A percentile compares a stretch with the other conserved stretches of the same genome.
Conservation (phyloP, 1,140 invertebrate species). For the Scaptomyza montana region DNA sequence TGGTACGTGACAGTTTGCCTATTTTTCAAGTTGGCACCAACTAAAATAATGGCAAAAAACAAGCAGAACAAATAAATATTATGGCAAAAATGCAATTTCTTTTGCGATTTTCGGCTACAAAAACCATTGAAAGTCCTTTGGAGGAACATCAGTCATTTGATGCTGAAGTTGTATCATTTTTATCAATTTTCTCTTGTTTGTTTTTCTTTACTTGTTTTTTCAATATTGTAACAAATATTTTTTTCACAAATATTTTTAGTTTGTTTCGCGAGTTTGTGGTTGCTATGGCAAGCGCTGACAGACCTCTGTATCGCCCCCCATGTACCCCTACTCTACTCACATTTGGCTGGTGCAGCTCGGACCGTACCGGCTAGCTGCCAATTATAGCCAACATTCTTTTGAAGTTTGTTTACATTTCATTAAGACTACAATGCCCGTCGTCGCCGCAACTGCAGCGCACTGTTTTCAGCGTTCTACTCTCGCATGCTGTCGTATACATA, state of each 20-base stretch:
- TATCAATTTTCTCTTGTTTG: slow-evolving; percentile 5
- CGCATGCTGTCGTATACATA: slow-evolving; percentile 9
- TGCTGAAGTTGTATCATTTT: background rate
- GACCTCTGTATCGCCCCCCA: background rate
- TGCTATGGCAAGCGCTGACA: slow-evolving; percentile 2
- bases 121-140: slow-evolving; percentile 37
- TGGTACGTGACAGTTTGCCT: slow-evolving; percentile 69
- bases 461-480: slow-evolving; percentile 4
- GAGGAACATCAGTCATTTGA: slow-evolving; percentile 43
- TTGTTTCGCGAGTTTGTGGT: slow-evolving; percentile 39
- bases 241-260: slow-evolving; percentile 38
- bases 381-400: slow-evolving; percentile 77
- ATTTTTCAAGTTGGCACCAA: slow-evolving; percentile 63
- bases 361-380: slow-evolving; percentile 59
- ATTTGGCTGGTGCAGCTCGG: slow-evolving; percentile 7
- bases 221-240: slow-evolving; percentile 60
- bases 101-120: slow-evolving; percentile 61
- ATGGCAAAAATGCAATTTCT: no score
- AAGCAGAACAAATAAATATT: no score
- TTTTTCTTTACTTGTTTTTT: slow-evolving; percentile 7
- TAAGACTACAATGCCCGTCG: slow-evolving; percentile 63
- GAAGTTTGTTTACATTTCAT: slow-evolving; percentile 81
- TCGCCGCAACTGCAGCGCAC: slow-evolving; percentile 48
- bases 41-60: slow-evolving; percentile 5
- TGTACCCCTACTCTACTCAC: no score